These are phyloP conservation scores for Catajapyx aquilonaris DNA, from an alignment of 1,140 invertebrate species.

Conservation along the genomic window DNA sequence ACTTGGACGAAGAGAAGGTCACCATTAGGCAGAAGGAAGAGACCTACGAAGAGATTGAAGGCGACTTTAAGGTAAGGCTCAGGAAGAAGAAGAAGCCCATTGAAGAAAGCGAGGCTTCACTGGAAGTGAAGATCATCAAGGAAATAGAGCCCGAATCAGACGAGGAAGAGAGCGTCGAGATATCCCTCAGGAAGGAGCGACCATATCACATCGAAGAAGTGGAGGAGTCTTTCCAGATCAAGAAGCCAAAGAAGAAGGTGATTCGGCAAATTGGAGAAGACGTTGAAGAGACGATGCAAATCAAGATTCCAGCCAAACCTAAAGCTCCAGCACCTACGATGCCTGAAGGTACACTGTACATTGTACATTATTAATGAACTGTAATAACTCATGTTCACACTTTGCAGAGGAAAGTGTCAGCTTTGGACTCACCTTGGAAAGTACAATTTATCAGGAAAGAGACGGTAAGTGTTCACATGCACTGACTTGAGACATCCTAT, in stretches of 20 bases:
- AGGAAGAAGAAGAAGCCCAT: slow-evolving; percentile 8
- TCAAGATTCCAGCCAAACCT: slow-evolving; percentile 11
- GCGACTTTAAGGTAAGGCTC: slow-evolving; percentile 12
- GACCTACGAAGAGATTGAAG: slow-evolving; percentile 14
- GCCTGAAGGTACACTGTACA: slow-evolving; percentile 8
- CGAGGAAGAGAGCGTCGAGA: slow-evolving; percentile 13
- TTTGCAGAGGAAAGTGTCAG: neutral
- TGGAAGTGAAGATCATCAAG: slow-evolving; percentile 7
- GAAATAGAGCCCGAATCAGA: slow-evolving; percentile 10
- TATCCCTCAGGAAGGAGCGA: slow-evolving; percentile 12
- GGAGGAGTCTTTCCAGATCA: slow-evolving; percentile 10
- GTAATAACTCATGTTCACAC: neutral
- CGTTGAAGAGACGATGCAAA: slow-evolving; percentile 9
- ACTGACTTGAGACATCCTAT: neutral
- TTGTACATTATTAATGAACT: neutral
- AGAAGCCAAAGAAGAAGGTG: slow-evolving; percentile 10
- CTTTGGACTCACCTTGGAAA: neutral
- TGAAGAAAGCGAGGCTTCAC: slow-evolving; percentile 12
- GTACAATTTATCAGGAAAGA: neutral
- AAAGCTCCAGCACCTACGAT: slow-evolving; percentile 9
- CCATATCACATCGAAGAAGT: slow-evolving; percentile 14
- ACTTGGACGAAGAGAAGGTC: slow-evolving; percentile 10
- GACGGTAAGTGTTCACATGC: neutral
- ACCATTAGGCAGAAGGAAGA: slow-evolving; percentile 13
- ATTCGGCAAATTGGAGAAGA: slow-evolving; percentile 8